A percentile compares a stretch with the other conserved stretches of the same genome.
Conservation (phyloP, 2,888 invertebrate species). For the Tetragnatha montana region DNA sequence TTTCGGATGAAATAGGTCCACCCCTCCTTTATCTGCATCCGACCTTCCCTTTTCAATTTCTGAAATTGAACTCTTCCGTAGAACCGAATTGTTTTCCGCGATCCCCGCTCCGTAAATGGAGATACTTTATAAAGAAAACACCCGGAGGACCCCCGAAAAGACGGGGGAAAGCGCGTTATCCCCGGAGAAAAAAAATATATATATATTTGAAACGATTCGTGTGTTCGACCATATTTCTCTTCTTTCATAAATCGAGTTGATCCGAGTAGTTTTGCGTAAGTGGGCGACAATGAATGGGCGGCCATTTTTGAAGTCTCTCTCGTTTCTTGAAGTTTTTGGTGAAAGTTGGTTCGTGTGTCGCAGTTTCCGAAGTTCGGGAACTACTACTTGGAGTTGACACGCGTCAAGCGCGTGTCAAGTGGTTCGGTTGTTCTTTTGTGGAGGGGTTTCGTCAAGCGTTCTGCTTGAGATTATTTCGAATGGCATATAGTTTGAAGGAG, state of each 20-base stretch:
- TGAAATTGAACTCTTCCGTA: no score
- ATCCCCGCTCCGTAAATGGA: not conserved
- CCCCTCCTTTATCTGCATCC: no score
- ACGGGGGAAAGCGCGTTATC: no score
- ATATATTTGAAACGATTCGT: not conserved
- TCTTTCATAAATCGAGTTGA: not conserved
- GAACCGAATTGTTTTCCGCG: not conserved
- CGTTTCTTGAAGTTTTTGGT: constrained; percentile 8
- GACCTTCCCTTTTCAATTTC: no score
- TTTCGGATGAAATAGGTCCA: no score
- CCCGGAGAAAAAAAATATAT: not conserved
- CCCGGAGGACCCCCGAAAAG: not conserved
- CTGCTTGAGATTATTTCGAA: no score
- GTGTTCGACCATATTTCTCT: not conserved
- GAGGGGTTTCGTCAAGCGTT: not conserved
- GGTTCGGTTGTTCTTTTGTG: constrained; percentile 21
- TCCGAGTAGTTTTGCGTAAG: constrained; percentile 6
- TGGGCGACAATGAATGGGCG: constrained; percentile 11
- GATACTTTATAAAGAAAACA: not conserved
- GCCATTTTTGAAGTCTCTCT: constrained; percentile 20
- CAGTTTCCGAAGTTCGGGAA: no score
- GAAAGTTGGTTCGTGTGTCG: not conserved
- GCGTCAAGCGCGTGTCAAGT: no score
- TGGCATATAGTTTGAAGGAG: no score
- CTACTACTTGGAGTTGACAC: no score